A percentile compares a stretch with the other conserved stretches of the same genome.
These are phyloP conservation scores for Drosophila kuntzei DNA, from an alignment of 2,888 invertebrate genomes.

Conservation along the genomic window DNA sequence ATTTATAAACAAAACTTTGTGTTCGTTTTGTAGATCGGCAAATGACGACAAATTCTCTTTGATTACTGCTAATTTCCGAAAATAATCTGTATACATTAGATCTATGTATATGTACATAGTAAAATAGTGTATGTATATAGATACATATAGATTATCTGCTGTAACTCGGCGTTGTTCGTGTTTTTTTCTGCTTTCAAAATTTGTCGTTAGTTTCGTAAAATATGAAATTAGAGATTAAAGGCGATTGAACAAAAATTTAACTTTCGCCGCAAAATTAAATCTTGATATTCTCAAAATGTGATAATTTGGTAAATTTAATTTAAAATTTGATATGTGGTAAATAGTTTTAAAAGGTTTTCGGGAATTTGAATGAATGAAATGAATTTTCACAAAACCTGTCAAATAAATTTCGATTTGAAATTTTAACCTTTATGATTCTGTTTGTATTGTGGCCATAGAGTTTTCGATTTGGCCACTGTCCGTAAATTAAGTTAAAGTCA, in stretches of 20 bases:
- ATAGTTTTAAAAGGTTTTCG: no score
- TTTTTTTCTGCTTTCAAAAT: neutral
- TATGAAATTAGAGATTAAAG: no score
- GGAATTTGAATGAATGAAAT: no score
- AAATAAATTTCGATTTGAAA: no score
- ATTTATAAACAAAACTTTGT: slow-evolving; percentile 62
- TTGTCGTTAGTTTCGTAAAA: neutral
- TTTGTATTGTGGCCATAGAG: neutral
- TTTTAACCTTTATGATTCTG: neutral
- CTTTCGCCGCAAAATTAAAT: no score
- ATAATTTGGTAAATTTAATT: no score
- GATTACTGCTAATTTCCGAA: slow-evolving; percentile 49
- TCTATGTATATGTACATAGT: neutral
- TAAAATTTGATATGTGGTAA: no score
- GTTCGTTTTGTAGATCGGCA: slow-evolving; percentile 30
- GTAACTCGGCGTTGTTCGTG: neutral
- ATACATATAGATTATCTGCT: neutral
- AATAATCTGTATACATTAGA: slow-evolving; percentile 23
- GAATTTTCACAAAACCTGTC: no score
- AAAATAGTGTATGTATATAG: neutral
- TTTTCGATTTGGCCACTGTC: slow-evolving; percentile 10
- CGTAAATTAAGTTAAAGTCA: slow-evolving; percentile 56
- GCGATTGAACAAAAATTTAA: no score
- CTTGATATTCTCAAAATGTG: no score
- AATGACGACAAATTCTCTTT: slow-evolving; percentile 65